phyloP scores from a whole-genome alignment of 92 coral and sea anemone genomes.

The Blastomussa wellsi region DNA sequence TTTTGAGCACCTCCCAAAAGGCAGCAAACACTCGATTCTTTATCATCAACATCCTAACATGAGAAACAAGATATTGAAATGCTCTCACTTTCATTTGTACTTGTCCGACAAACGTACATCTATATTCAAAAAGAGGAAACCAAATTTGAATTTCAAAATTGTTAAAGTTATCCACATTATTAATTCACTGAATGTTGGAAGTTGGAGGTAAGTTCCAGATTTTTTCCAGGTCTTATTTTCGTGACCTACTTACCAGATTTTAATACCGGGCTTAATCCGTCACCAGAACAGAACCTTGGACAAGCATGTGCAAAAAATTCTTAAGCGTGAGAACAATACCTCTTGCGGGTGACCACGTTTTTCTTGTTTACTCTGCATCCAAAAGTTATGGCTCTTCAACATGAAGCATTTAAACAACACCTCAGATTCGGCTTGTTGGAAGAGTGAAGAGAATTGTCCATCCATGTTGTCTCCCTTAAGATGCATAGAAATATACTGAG shows the following conservation, averaged over 20 bases:
- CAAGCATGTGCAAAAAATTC: not conserved
- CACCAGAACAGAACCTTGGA: not conserved
- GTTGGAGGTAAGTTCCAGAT: no score
- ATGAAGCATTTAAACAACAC: constrained; percentile 7
- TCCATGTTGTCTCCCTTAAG: constrained; percentile 14
- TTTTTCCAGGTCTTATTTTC: no score
- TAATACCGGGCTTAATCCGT: no score
- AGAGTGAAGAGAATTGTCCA: not conserved
- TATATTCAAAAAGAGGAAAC: no score
- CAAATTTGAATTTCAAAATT: not conserved
- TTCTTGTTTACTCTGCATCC: constrained; percentile 5
- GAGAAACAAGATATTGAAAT: not conserved
- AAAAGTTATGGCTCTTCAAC: constrained; percentile 3
- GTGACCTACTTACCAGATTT: not conserved
- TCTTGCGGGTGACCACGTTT: not conserved
- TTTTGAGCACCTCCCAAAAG: constrained; percentile 30
- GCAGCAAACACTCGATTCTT: constrained; percentile 11
- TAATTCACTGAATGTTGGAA: no score
- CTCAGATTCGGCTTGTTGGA: constrained; percentile 14
- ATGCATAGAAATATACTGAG: not conserved
- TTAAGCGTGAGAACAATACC: not conserved
- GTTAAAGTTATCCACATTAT: not conserved
- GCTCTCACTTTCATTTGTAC: no score
- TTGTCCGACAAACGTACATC: no score
- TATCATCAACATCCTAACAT: not conserved